A percentile compares a stretch with the other conserved stretches of the same genome.
These are phyloP conservation scores for Catocala fraxini DNA, from an alignment of 2,888 invertebrate genomes.

Conservation along the genomic window DNA sequence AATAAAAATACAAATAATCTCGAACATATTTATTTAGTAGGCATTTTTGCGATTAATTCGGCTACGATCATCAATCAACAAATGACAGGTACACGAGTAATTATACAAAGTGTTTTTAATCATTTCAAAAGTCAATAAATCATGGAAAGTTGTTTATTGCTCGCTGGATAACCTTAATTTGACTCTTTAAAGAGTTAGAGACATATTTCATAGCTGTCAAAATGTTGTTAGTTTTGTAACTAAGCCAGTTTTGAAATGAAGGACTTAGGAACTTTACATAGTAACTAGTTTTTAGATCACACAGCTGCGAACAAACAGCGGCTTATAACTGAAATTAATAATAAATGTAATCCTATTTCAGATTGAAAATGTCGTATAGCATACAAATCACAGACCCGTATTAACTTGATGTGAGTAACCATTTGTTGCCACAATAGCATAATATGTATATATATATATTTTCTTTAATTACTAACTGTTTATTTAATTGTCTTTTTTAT, in stretches of 20 bases:
- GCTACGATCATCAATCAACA: conserved; percentile 30
- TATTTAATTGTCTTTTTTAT: too few relatives aligned
- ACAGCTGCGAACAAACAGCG: too few relatives aligned
- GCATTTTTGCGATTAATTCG: conserved; percentile 8
- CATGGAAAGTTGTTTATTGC: conserved; percentile 18
- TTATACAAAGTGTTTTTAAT: conserved; percentile 31
- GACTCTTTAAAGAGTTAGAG: conserved; percentile 24
- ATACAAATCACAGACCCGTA: too few relatives aligned
- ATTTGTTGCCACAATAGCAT: too few relatives aligned
- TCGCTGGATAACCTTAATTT: conserved; percentile 23
- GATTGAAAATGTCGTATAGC: too few relatives aligned
- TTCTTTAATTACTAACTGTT: too few relatives aligned
- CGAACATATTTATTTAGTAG: conserved; percentile 3
- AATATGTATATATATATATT: too few relatives aligned
- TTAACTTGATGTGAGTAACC: too few relatives aligned
- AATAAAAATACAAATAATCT: neutral
- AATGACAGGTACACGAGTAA: conserved; percentile 25
- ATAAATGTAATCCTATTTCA: too few relatives aligned
- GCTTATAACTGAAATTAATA: too few relatives aligned
- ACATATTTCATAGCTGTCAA: conserved; percentile 26
- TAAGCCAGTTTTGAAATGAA: conserved; percentile 1
- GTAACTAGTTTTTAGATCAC: too few relatives aligned
- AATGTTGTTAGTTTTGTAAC: conserved; percentile 14
- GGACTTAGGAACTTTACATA: neutral
- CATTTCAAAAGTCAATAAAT: conserved; percentile 39